Percentiles rank a stretch among this genome's conserved stretches.
Conservation (phyloP, 2,113 vertebrate species). For the Pholis gunnellus region DNA sequence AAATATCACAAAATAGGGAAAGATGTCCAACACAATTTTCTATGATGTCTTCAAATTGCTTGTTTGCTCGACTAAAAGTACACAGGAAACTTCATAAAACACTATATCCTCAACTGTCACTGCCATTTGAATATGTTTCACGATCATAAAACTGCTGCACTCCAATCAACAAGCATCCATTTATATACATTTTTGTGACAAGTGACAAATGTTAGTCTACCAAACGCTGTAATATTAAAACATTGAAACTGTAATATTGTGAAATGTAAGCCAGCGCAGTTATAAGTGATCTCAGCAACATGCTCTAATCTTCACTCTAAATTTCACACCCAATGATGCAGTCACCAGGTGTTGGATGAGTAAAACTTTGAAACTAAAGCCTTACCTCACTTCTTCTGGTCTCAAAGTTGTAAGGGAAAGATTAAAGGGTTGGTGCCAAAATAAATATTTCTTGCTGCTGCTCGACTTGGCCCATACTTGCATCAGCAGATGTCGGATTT, state of each 20-base stretch:
- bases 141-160: neutral
- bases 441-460: conserved; percentile 60
- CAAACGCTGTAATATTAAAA: neutral
- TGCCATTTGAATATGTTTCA: neutral
- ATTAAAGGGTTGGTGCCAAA: conserved; percentile 62
- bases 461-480: conserved; percentile 59
- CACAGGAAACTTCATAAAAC: neutral
- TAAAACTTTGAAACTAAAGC: conserved; percentile 40
- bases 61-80: neutral
- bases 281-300: neutral
- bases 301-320: neutral
- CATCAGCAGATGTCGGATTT: conserved; percentile 63
- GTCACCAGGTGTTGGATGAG: conserved; percentile 23
- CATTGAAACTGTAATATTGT: neutral
- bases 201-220: neutral
- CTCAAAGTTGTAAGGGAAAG: conserved; percentile 58
- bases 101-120: neutral
- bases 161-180: conserved; percentile 2
- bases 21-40: neutral
- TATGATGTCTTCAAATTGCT: neutral
- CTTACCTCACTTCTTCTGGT: conserved; percentile 36
- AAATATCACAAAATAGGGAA: neutral
- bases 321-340: conserved; percentile 14
- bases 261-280: neutral
- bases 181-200: neutral